Evolutionary conservation across 2,888 invertebrate species (phyloP).

Genomic region (Sabatieria punctata): DNA sequence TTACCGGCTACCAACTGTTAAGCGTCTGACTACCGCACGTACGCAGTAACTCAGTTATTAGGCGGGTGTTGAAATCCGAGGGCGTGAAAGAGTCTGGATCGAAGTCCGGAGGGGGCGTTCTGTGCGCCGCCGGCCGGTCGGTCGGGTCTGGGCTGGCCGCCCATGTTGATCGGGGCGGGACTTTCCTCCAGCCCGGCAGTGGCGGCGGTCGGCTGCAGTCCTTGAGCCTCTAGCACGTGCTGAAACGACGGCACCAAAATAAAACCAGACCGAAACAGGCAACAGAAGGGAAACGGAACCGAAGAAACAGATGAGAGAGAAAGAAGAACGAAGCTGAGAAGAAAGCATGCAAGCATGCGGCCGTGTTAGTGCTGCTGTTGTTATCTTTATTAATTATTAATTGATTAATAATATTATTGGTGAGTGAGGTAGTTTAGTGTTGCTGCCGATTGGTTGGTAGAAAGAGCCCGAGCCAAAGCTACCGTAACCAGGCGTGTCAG

Average conservation of each 20-base stretch:
- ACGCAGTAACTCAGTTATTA: neutral
- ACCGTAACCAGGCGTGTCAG: no score
- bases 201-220: slow-evolving; percentile 25
- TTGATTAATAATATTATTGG: neutral
- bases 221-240: slow-evolving; percentile 1
- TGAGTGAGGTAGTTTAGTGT: neutral
- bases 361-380: no score
- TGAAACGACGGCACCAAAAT: slow-evolving; percentile 15
- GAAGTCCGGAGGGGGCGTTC: no score
- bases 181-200: slow-evolving; percentile 37
- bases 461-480: no score
- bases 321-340: neutral
- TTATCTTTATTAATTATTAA: neutral
- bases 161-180: slow-evolving; percentile 1
- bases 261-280: slow-evolving; percentile 9
- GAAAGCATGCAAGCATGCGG: no score
- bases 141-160: neutral
- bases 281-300: slow-evolving; percentile 1
- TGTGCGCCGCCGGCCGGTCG: slow-evolving; percentile 44
- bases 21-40: neutral
- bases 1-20: no score
- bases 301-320: slow-evolving; percentile 11
- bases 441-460: neutral
- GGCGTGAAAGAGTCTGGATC: slow-evolving; percentile 67
- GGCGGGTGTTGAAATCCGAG: slow-evolving; percentile 49